phyloP scores from a whole-genome alignment of 2,113 vertebrate species.

The Coreoperca whiteheadi region DNA sequence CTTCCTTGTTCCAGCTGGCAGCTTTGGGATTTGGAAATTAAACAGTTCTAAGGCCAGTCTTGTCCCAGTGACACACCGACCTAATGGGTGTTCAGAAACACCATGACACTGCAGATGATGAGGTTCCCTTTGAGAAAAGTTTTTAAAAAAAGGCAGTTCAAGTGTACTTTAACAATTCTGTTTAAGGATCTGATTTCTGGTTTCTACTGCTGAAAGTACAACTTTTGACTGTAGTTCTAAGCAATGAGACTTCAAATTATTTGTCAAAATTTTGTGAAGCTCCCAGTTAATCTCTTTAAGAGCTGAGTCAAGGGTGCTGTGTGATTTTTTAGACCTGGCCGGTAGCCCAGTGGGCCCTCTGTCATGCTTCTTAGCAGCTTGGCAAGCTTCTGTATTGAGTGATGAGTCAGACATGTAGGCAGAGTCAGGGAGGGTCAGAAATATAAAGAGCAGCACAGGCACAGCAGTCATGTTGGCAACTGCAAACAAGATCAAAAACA shows the following conservation, averaged over 20 bases:
- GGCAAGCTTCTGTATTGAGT: slow-evolving; percentile 30
- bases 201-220: neutral
- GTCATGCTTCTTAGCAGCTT: slow-evolving; percentile 33
- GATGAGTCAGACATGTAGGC: slow-evolving; percentile 60
- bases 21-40: slow-evolving; percentile 37
- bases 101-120: slow-evolving; percentile 19
- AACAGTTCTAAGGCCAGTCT: slow-evolving; percentile 9
- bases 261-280: slow-evolving; percentile 8
- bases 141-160: neutral
- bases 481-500: slow-evolving; percentile 38
- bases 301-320: slow-evolving; percentile 32
- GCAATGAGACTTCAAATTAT: neutral
- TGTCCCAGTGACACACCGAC: slow-evolving; percentile 38
- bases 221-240: neutral
- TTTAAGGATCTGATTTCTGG: neutral
- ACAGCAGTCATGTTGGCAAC: slow-evolving; percentile 38
- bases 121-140: slow-evolving; percentile 38
- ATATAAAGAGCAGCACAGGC: slow-evolving; percentile 38
- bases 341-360: slow-evolving; percentile 32
- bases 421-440: slow-evolving; percentile 44
- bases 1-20: slow-evolving; percentile 33
- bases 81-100: slow-evolving; percentile 28
- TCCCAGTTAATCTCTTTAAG: slow-evolving; percentile 38
- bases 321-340: slow-evolving; percentile 39
- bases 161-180: neutral